Conservation (phyloP, 2,113 vertebrate species). For the Camelus bactrianus region DNA sequence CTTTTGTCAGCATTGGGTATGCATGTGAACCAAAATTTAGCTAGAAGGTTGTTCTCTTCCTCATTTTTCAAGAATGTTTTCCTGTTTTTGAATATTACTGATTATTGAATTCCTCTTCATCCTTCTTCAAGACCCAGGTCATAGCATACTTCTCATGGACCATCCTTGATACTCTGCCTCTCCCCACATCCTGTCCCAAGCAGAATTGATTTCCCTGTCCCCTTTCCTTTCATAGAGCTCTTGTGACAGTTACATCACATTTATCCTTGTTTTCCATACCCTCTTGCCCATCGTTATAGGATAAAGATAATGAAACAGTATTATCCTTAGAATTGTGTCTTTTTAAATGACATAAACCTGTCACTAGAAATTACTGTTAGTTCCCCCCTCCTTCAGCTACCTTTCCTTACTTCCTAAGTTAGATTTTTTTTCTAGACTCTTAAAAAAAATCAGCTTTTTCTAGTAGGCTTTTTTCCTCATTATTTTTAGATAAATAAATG, state of each 20-base stretch:
- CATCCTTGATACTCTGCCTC: background rate
- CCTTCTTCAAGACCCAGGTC: background rate
- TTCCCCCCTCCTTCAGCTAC: background rate
- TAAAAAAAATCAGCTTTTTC: background rate
- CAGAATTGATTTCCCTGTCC: background rate
- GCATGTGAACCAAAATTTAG: constrained; percentile 20
- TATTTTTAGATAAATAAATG: background rate
- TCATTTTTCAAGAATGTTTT: constrained; percentile 12
- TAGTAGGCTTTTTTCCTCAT: background rate
- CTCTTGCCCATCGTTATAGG: background rate
- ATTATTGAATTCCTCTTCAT: constrained; percentile 20
- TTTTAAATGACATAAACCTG: background rate
- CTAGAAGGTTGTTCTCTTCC: constrained; percentile 4
- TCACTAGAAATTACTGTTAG: background rate
- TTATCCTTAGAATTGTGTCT: background rate
- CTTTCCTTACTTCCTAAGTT: background rate
- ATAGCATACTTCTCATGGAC: background rate
- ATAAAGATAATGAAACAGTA: background rate
- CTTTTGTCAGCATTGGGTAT: background rate
- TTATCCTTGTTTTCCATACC: background rate
- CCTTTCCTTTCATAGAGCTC: background rate
- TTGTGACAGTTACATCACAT: background rate
- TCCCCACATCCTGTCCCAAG: background rate
- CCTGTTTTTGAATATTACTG: constrained; percentile 31
- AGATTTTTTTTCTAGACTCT: background rate